These are phyloP conservation scores for Eupithecia subumbrata DNA, from an alignment of 2,888 invertebrate species.

Conservation along the genomic window DNA sequence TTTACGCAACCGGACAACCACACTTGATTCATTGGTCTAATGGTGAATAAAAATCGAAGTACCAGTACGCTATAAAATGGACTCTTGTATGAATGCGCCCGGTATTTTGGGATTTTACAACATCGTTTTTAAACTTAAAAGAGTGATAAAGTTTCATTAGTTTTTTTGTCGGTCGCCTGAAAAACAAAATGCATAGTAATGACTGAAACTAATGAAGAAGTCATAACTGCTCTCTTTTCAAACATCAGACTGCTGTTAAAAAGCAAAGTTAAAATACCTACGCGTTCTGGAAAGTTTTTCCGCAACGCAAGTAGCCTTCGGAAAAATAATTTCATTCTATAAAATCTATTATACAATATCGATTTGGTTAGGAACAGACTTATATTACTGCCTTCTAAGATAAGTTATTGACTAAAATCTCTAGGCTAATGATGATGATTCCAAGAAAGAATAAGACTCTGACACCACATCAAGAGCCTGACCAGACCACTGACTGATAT, in stretches of 20 bases:
- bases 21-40: conserved; percentile 43
- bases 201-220: not conserved
- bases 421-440: no score
- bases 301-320: not conserved
- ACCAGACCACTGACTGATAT: no score
- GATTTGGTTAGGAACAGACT: no score
- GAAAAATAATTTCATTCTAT: not conserved
- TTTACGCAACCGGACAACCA: conserved; percentile 51
- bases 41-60: conserved; percentile 41
- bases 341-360: no score
- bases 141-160: conserved; percentile 1
- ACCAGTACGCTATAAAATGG: conserved; percentile 25
- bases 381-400: no score
- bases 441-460: no score
- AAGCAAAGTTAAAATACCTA: not conserved
- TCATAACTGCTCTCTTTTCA: not conserved
- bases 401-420: no score
- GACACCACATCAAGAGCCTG: no score
- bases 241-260: not conserved
- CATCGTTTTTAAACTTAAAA: conserved; percentile 21
- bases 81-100: conserved; percentile 8
- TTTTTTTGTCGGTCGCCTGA: not conserved
- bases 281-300: not conserved
- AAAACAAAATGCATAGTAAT: not conserved
- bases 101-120: conserved; percentile 28